Evolutionary conservation across 2,113 vertebrate species (phyloP), one percentile per base, ranked within the genome.

Genomic region (Festucalex cinctus): DNA sequence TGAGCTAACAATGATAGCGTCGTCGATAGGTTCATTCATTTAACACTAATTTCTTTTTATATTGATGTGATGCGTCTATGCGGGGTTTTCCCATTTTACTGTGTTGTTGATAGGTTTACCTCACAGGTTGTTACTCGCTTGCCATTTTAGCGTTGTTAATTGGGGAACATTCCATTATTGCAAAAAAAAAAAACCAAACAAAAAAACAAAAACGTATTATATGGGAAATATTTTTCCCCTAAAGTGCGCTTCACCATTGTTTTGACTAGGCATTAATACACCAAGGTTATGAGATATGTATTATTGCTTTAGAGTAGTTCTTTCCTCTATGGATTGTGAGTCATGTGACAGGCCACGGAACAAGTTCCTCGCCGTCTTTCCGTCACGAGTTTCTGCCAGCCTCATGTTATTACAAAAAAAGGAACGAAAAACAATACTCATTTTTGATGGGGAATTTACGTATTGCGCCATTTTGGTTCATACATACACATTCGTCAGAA

Each of bases 301-400:
- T 26, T 22, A 35, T 16, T 57, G 65, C 44, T 44, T 43, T 14
- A 22, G n/a, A n/a, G n/a, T n/a, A n/a, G n/a, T 39, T 2, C 14
- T n/a, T 43, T 61, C 1, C 26, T 41, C 13, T 3, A 43, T 16
- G 5, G n/a, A 26, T 14, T 26, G 14, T 1, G 0, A 17, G 78
- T 84, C 84, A 85, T 71, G 79, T 86, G 85, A 89, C 75, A 0
- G 9, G 37, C 32, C 44, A 53, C 85, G 85, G 77, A 83, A 68
- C 73, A 70, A 35, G 3, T 6, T 59, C 61, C 60, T 53, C 61
- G 48, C 36, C 68, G 44, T 56, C 53, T 69, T 37, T 4, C 20
- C 49, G 76, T 87, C 85, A 89, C 85, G 84, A 81, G 81, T 61
- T 63, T 1, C 9, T 68, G 44, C 17, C 43, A 77, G 16, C 1